phyloP scores from a whole-genome alignment of 2,888 invertebrate species.

The Metalampra italica region DNA sequence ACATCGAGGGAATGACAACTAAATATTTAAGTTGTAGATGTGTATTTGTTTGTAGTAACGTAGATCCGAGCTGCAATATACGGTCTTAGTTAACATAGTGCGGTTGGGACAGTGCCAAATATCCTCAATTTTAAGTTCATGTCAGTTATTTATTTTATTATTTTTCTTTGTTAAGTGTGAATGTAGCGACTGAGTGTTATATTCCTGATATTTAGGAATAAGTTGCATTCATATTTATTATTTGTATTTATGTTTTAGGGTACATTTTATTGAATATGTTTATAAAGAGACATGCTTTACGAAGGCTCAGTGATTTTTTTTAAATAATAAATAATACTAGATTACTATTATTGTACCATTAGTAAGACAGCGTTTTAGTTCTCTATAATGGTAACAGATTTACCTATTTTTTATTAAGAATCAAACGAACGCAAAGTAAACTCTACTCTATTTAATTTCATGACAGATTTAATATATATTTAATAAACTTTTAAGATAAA shows the following conservation, averaged over 20 bases:
- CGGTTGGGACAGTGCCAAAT: slow-evolving; percentile 77
- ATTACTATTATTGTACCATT: slow-evolving; percentile 49
- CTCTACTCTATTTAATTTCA: slow-evolving; percentile 22
- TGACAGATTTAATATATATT: slow-evolving; percentile 9
- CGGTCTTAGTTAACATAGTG: slow-evolving; percentile 42
- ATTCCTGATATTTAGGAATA: slow-evolving; percentile 79
- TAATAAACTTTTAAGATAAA: slow-evolving; percentile 3
- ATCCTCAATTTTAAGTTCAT: slow-evolving; percentile 69
- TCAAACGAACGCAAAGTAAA: slow-evolving; percentile 11
- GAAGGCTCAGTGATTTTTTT: slow-evolving; percentile 73
- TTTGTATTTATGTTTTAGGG: slow-evolving; percentile 70
- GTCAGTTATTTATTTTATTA: slow-evolving; percentile 54
- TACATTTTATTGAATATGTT: slow-evolving; percentile 59
- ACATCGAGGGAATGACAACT: neutral
- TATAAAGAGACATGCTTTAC: slow-evolving; percentile 57
- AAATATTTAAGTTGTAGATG: neutral
- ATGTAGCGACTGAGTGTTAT: slow-evolving; percentile 75
- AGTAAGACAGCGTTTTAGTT: slow-evolving; percentile 64
- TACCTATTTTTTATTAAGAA: slow-evolving; percentile 18
- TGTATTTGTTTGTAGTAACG: slow-evolving; percentile 1
- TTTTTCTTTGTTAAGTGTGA: slow-evolving; percentile 65
- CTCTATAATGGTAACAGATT: slow-evolving; percentile 44
- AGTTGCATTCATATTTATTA: slow-evolving; percentile 77
- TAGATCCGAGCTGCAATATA: slow-evolving; percentile 42
- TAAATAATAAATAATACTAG: slow-evolving; percentile 37